Percentiles rank a stretch among this genome's conserved stretches.
Evolutionary conservation across 1,140 invertebrate genomes (phyloP).

Genomic region (Phortica variegata): DNA sequence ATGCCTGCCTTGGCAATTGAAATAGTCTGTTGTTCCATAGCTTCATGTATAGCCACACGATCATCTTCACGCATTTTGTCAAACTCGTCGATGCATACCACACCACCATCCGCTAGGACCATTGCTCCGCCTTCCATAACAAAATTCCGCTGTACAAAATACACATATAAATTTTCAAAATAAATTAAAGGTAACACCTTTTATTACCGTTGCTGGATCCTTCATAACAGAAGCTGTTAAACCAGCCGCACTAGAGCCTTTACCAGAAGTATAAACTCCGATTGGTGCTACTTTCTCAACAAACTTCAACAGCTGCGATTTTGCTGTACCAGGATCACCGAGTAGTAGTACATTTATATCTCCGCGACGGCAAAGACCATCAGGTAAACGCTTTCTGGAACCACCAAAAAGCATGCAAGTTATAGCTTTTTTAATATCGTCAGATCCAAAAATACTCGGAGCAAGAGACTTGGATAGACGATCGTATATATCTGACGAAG

Average conservation of each 20-base stretch:
- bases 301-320: conserved; percentile 97
- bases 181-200: conserved; percentile 23
- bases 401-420: conserved; percentile 95
- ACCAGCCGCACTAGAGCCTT: conserved; percentile 98
- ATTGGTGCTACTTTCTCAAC: conserved; percentile 95
- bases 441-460: conserved; percentile 93
- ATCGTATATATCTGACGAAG: conserved; percentile 85
- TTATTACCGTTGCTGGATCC: conserved; percentile 82
- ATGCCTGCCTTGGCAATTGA: conserved; percentile 99
- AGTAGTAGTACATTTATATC: conserved; percentile 96
- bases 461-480: conserved; percentile 89
- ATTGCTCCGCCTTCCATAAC: conserved; percentile 99
- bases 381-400: conserved; percentile 86
- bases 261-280: conserved; percentile 97
- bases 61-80: conserved; percentile 99
- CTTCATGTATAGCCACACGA: conserved; percentile 98
- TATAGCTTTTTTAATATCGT: conserved; percentile 97
- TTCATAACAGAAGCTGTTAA: conserved; percentile 95
- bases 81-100: conserved; percentile 99
- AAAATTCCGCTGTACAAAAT: conserved; percentile 80
- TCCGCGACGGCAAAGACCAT: conserved; percentile 91
- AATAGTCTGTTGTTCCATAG: conserved; percentile 99
- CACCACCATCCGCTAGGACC: conserved; percentile 98
- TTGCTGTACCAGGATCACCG: conserved; percentile 98
- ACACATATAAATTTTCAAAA: conserved; percentile 1